Conservation (phyloP, 2,797 vertebrate genomes). For the Poliocrania exsul region DNA sequence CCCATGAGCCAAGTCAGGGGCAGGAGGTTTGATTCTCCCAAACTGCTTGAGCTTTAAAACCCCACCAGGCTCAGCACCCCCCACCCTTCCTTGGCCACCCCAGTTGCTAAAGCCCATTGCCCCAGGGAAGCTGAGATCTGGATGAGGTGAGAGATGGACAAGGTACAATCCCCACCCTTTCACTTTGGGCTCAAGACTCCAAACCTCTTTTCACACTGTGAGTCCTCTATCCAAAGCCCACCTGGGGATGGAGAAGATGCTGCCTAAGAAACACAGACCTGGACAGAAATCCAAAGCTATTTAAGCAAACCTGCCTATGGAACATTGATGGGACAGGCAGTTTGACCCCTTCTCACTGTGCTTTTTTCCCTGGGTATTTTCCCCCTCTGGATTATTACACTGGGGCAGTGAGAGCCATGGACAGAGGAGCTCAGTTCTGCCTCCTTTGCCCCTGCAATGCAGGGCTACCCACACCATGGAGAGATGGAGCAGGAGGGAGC, state of each 20-base stretch:
- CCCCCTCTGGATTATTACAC: background rate
- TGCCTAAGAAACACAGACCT: background rate
- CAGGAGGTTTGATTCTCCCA: background rate
- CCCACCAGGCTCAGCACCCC: background rate
- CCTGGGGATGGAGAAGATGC: background rate
- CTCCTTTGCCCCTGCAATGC: background rate
- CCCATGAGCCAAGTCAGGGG: background rate
- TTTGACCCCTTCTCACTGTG: accelerated
- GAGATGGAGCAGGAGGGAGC: background rate
- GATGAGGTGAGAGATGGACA: background rate
- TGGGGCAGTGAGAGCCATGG: background rate
- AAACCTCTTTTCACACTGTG: background rate
- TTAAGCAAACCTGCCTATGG: background rate
- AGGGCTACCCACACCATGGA: background rate
- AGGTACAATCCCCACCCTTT: background rate
- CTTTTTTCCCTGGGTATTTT: background rate
- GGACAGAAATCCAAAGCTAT: background rate
- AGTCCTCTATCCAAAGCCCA: background rate
- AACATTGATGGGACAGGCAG: accelerated
- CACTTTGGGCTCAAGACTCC: background rate
- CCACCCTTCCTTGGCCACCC: background rate
- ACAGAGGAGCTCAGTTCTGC: background rate
- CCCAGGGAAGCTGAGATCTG: accelerated
- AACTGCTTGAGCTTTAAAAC: accelerated
- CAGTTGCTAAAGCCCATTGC: too few relatives aligned